Conservation (phyloP, 2,888 invertebrate genomes). For the Perizoma flavofasciatum region DNA sequence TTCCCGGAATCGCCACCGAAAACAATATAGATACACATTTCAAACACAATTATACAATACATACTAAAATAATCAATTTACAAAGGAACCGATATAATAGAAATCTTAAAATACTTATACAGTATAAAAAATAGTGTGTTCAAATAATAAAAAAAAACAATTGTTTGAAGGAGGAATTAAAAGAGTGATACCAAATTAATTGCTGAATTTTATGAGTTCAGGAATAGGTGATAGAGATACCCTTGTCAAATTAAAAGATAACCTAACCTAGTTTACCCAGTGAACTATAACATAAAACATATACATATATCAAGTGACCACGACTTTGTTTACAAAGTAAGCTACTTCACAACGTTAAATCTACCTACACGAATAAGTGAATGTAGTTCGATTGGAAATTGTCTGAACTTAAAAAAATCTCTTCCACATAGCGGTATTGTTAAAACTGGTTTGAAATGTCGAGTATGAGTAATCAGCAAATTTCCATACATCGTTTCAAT, state of each 20-base stretch:
- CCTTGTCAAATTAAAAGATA: slow-evolving; percentile 8
- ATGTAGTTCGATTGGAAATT: slow-evolving; percentile 54
- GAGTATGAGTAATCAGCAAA: slow-evolving; percentile 53
- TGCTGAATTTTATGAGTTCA: not conserved
- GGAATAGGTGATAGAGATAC: not conserved
- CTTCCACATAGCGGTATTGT: slow-evolving; percentile 72
- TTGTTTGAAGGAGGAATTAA: not conserved
- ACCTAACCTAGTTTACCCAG: slow-evolving; percentile 11
- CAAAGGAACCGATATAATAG: not conserved
- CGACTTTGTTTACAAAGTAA: slow-evolving; percentile 5
- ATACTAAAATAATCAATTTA: slow-evolving; percentile 11
- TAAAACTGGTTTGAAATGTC: slow-evolving; percentile 69
- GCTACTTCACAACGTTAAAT: not conserved
- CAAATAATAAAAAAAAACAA: not conserved
- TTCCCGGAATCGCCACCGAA: slow-evolving; percentile 77
- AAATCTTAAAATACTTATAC: not conserved
- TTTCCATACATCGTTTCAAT: slow-evolving; percentile 57
- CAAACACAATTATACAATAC: slow-evolving; percentile 55
- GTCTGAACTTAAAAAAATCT: slow-evolving; percentile 70
- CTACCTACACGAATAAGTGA: slow-evolving; percentile 23
- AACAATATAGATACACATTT: slow-evolving; percentile 76
- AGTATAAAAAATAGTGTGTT: not conserved
- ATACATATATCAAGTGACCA: not conserved
- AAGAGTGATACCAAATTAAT: no score
- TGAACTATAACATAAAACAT: not conserved